phyloP scores from a whole-genome alignment of 2,888 invertebrate genomes.

The Pilophorus perplexus region DNA sequence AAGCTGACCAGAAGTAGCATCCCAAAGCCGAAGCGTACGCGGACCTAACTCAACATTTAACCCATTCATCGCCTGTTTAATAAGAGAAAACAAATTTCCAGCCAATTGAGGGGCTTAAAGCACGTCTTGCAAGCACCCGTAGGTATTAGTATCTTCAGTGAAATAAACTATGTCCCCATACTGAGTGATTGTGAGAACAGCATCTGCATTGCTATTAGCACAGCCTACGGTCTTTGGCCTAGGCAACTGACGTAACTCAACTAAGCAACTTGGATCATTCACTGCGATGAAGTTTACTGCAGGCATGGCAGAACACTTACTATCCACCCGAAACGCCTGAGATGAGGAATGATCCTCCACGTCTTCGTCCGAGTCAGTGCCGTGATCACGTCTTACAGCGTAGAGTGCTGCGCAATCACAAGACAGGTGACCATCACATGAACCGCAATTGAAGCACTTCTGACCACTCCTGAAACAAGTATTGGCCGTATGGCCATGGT shows the following conservation, averaged over 20 bases:
- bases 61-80: neutral
- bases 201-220: neutral
- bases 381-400: neutral
- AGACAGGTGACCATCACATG: neutral
- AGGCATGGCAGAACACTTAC: neutral
- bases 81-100: neutral
- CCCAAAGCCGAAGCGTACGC: neutral
- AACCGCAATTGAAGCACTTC: neutral
- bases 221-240: neutral
- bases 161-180: neutral
- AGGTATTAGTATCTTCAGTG: neutral
- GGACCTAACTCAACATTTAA: neutral
- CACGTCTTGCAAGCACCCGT: conserved; percentile 8
- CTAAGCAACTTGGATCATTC: neutral
- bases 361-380: neutral
- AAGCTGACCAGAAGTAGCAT: neutral
- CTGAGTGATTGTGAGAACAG: neutral
- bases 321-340: neutral
- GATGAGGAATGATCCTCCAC: neutral
- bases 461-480: neutral
- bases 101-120: neutral
- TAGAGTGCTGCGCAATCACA: neutral
- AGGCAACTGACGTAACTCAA: neutral
- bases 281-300: neutral
- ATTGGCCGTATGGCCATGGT: neutral